Evolutionary conservation across 2,888 invertebrate species (phyloP), one percentile per base, ranked within the genome.

Genomic region (Leucophora obtusa): DNA sequence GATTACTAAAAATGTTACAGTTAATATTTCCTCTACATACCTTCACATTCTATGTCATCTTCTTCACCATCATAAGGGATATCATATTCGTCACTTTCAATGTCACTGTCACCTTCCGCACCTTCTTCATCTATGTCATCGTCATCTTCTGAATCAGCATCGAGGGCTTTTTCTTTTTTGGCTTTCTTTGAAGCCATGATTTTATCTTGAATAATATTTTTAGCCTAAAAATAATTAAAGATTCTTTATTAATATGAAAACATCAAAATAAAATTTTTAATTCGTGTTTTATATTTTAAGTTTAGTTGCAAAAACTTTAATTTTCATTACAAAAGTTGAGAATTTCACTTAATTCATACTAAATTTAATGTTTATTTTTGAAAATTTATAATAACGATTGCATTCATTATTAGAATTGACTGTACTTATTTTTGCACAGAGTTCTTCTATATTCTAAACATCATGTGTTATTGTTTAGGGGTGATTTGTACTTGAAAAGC

Each of bases 121-220:
- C 86, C 85, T 84, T 89, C 89, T 50, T 84, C 84, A 51, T 87
- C 87, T 82, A 87, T 82, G 63, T 84, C 86, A 76, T 89, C 89
- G 59, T 89, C 90, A 33, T 89, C 89, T 82, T 88, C 88, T 51
- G 87, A 87, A 68, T 87, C 89, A 47, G 84, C 87, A 75, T 88
- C 89, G 66, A 85, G 87, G 35, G 86, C 84, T 82, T 86, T 87
- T 76, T 86, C 89, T 86, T 90, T 90, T 86, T 90, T 90, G 80
- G 89, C 87, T 86, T 90, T 90, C 86, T 90, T 90, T 87, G 88
- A 85, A n/a, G n/a, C n/a, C n/a, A n/a, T n/a, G n/a, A n/a, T n/a
- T n/a, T n/a, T n/a, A n/a, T 85, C 90, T 90, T 85, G 88, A 85
- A 83, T n/a, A n/a, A n/a, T n/a, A n/a, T 87, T 86, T 88, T 90